These are phyloP conservation scores for Sinotaia quadrata DNA, from an alignment of 2,888 invertebrate genomes.

Conservation along the genomic window DNA sequence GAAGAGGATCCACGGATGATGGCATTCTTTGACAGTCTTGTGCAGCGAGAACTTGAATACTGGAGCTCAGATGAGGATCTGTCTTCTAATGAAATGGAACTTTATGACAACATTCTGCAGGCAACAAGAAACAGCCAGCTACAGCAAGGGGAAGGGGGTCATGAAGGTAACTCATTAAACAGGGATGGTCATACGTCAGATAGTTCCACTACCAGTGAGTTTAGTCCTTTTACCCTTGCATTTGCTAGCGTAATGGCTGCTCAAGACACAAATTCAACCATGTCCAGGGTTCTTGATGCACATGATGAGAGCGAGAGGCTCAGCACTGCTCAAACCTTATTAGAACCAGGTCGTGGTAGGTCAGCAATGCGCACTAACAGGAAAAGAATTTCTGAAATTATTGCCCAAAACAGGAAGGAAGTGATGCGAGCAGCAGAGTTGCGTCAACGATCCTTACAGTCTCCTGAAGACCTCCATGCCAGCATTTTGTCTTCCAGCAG, in stretches of 20 bases:
- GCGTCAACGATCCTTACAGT: constrained; percentile 37
- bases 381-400: constrained; percentile 49
- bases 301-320: constrained; percentile 28
- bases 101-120: constrained; percentile 54
- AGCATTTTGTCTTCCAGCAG: constrained; percentile 26
- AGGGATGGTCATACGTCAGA: constrained; percentile 27
- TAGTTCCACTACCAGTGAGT: constrained; percentile 35
- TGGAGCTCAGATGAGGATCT: constrained; percentile 61
- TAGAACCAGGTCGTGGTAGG: constrained; percentile 18
- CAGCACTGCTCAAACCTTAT: neutral
- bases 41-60: constrained; percentile 90
- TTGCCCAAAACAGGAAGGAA: constrained; percentile 53
- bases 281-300: constrained; percentile 39
- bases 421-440: constrained; percentile 29
- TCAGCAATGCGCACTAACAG: constrained; percentile 20
- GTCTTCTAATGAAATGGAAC: constrained; percentile 54
- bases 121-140: constrained; percentile 32
- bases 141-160: constrained; percentile 4
- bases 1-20: constrained; percentile 95
- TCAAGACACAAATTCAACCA: constrained; percentile 39
- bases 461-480: constrained; percentile 25
- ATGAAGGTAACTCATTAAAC: constrained; percentile 8
- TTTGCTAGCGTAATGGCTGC: constrained; percentile 60
- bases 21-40: constrained; percentile 95
- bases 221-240: constrained; percentile 58